These are phyloP conservation scores for Zosterops japonicus DNA, from an alignment of 2,113 vertebrate genomes.

Conservation along the genomic window DNA sequence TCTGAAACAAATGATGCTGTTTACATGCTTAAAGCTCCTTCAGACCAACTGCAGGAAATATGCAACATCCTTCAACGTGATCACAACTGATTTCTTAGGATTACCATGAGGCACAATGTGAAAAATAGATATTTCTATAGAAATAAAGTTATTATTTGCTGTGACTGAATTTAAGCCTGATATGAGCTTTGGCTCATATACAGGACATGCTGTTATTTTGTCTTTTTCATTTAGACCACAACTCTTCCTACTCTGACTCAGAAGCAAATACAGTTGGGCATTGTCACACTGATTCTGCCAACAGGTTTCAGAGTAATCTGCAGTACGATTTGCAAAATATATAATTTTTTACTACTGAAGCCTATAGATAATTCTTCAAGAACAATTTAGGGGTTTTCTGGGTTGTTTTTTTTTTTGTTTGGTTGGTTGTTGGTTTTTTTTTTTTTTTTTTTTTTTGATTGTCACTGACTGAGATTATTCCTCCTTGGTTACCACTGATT, in stretches of 20 bases:
- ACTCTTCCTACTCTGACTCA: not conserved
- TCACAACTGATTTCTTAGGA: not conserved
- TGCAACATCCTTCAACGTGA: not conserved
- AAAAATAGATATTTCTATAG: not conserved
- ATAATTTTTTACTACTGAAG: not conserved
- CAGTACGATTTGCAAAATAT: not conserved
- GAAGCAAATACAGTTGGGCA: not conserved
- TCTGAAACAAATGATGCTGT: not conserved
- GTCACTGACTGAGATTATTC: not conserved
- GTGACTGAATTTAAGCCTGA: not conserved
- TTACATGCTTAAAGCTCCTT: not conserved
- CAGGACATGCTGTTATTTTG: not conserved
- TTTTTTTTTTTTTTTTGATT: not conserved
- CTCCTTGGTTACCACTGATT: not conserved
- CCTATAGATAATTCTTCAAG: not conserved
- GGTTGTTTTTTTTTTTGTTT: no score
- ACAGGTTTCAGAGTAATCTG: not conserved
- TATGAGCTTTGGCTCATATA: not conserved
- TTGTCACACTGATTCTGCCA: not conserved
- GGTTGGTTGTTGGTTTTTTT: not conserved
- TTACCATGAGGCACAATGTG: not conserved
- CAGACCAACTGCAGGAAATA: not conserved
- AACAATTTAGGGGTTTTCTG: not conserved
- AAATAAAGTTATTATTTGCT: not conserved
- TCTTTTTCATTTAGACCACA: not conserved